A percentile compares a stretch with the other conserved stretches of the same genome.
phyloP scores from a whole-genome alignment of 2,113 vertebrate species.

The Pangasianodon hypophthalmus region DNA sequence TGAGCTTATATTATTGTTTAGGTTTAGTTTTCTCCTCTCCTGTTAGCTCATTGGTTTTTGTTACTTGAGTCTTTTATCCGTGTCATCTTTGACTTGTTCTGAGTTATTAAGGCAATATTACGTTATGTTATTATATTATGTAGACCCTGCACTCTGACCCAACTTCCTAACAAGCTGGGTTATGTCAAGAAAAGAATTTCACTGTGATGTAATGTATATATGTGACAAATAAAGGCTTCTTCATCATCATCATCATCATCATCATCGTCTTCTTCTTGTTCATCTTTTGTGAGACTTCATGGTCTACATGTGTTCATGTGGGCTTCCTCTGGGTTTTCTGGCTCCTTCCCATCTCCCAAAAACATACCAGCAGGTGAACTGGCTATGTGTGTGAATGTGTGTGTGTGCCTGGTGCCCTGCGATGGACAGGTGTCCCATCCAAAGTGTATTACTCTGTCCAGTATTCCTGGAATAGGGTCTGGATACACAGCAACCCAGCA shows the following conservation, averaged over 20 bases:
- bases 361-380: not conserved
- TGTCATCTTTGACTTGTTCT: not conserved
- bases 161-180: too few species aligned
- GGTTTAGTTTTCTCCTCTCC: not conserved
- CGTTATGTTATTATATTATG: not conserved
- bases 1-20: not conserved
- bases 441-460: not conserved
- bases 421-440: not conserved
- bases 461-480: not conserved
- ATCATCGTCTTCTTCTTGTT: not conserved
- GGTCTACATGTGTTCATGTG: not conserved
- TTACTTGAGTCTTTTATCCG: not conserved
- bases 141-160: not conserved
- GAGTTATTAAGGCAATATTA: not conserved
- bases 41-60: not conserved
- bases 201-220: not conserved
- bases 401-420: too few species aligned
- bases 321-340: not conserved
- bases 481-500: not conserved
- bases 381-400: too few species aligned
- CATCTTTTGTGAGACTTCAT: not conserved
- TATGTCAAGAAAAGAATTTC: not conserved
- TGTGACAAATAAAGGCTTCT: not conserved
- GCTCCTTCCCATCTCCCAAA: not conserved
- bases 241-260: not conserved